Evolutionary conservation across 1,140 invertebrate genomes (phyloP), one percentile per base, ranked within the genome.

Genomic region (Fopius arisanus): DNA sequence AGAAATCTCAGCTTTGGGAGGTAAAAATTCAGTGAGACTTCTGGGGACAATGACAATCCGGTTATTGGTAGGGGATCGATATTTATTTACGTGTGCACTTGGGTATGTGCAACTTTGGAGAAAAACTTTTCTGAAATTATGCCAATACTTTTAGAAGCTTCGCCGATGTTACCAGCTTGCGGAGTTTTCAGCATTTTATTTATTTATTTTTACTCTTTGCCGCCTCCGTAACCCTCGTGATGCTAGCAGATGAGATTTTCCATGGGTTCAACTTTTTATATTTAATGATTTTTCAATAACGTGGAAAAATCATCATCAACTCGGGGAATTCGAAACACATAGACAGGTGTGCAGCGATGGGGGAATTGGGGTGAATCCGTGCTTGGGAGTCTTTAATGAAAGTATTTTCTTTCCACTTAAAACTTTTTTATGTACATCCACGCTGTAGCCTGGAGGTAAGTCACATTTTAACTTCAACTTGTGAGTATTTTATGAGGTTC

Each of bases 111-210:
- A 23, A 14, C 54, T 59, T 23, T 26, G 14, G 26, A 51, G 3
- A 12, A 19, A 51, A n/a, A 59, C 21, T 59, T 59, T 59, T 59
- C 54, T 59, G 54, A 59, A 59, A 59, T 59, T 59, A 59, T 59
- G 54, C 54, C 54, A 59, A 59, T 59, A 59, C 54, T 59, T 59
- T 23, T 59, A 26, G 54, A 23, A 59, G 54, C 54, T 59, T 28
- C 26, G 54, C 54, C 54, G 26, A 59, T 26, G 54, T 26, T 26
- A 59, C 54, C 54, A 9, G 19, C 3, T 19, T 9, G 9, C 54
- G 1, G 43, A 51, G 43, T 51, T 51, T 51, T 16, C 43, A 7
- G 9, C 43, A 51, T 51, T 51, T 51, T 51, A 19, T 21, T 51
- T 51, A 0, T 51, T 21, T 51, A 0, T 3, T 19, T 48, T 48